Evolutionary conservation across 1,140 invertebrate species (phyloP).

Genomic region (Drosophila truncata): DNA sequence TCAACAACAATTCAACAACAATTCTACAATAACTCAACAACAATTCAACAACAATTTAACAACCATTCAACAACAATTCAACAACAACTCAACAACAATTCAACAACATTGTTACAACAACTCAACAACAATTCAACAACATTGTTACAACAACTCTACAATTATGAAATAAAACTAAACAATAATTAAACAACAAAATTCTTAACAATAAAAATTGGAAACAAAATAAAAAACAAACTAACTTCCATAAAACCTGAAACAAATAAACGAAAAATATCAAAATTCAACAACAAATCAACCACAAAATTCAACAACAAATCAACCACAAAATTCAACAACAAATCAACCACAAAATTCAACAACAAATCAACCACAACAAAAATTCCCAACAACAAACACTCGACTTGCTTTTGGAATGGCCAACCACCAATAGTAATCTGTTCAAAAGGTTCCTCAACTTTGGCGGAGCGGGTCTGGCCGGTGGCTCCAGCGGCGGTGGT

Average conservation of each 20-base stretch:
- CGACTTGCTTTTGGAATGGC: constrained; percentile 35
- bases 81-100: constrained; percentile 13
- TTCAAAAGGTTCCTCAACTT: constrained; percentile 90
- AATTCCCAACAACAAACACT: constrained; percentile 27
- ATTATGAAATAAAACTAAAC: constrained; percentile 18
- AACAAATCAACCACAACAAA: constrained; percentile 18
- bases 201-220: constrained; percentile 4
- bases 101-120: constrained; percentile 24
- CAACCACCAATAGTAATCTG: constrained; percentile 74
- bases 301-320: no score
- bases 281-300: constrained; percentile 37
- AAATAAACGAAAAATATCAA: constrained; percentile 10
- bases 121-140: constrained; percentile 28
- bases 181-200: constrained; percentile 18
- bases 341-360: constrained; percentile 19
- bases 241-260: constrained; percentile 16
- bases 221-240: constrained; percentile 4
- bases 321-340: constrained; percentile 25
- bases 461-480: constrained; percentile 86
- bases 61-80: constrained; percentile 19
- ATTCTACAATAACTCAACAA: constrained; percentile 26
- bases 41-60: no score
- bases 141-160: no score
- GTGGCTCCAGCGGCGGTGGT: constrained; percentile 81
- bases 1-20: constrained; percentile 23